These are phyloP conservation scores for Tenualosa thibaudeaui DNA, from an alignment of 2,797 vertebrate genomes.

Conservation along the genomic window DNA sequence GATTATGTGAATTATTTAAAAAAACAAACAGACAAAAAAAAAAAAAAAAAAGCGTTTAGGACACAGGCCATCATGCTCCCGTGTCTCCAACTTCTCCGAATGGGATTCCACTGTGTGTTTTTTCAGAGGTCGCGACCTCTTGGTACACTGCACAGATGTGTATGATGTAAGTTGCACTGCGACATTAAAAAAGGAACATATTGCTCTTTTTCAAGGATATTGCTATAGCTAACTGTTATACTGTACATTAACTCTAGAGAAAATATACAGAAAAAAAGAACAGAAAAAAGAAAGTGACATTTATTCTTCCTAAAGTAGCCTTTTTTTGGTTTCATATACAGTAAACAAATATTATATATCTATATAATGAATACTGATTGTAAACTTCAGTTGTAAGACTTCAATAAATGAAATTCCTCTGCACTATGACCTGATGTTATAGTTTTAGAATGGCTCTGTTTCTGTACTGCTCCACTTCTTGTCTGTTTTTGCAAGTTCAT, in stretches of 20 bases:
- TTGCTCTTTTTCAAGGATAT: constrained; percentile 91
- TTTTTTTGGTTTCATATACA: constrained; percentile 85
- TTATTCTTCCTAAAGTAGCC: constrained; percentile 91
- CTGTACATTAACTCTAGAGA: constrained; percentile 86
- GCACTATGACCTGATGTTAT: constrained; percentile 73
- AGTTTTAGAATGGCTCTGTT: constrained; percentile 29
- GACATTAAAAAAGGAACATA: constrained; percentile 97
- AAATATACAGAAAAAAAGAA: constrained; percentile 64
- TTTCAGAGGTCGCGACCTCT: constrained; percentile 90
- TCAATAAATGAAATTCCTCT: constrained; percentile 90
- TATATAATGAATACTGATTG: constrained; percentile 72
- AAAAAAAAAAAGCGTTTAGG: constrained; percentile 52
- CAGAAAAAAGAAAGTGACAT: constrained; percentile 79
- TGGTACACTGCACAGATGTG: constrained; percentile 91
- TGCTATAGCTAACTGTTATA: constrained; percentile 88
- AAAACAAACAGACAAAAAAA: no score
- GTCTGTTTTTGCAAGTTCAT: not conserved
- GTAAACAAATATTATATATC: constrained; percentile 67
- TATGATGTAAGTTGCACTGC: constrained; percentile 96
- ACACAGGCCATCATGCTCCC: constrained; percentile 78
- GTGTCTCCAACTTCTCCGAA: constrained; percentile 82
- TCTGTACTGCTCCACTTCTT: not conserved
- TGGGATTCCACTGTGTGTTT: constrained; percentile 89
- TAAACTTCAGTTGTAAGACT: constrained; percentile 84
- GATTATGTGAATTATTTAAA: not conserved